Evolutionary conservation across 2,113 vertebrate species (phyloP).

Genomic region (Orientallactaga bullata): DNA sequence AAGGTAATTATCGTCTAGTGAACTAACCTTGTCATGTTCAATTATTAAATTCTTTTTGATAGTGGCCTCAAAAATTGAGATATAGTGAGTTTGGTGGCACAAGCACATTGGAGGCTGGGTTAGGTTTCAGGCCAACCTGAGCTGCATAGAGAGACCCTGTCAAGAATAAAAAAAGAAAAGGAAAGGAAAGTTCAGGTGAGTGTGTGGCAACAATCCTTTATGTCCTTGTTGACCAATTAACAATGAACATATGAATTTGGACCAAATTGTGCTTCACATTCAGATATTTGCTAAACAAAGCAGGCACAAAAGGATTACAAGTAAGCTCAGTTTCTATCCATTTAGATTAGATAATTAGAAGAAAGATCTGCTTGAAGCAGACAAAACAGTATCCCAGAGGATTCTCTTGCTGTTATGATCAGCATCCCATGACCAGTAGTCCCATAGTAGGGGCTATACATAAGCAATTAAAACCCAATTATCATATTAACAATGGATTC

Average conservation of each 20-base stretch:
- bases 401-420: not conserved
- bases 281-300: constrained; percentile 32
- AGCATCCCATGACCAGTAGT: not conserved
- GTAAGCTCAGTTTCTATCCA: not conserved
- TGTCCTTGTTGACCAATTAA: not conserved
- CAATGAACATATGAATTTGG: not conserved
- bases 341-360: constrained; percentile 4
- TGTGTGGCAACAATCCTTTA: not conserved
- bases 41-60: not conserved
- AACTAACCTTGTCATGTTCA: not conserved
- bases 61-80: not conserved
- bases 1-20: not conserved
- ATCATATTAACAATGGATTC: not conserved
- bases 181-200: not conserved
- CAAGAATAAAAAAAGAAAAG: too few relatives aligned
- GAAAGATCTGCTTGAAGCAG: not conserved
- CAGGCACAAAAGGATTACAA: not conserved
- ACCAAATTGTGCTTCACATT: not conserved
- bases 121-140: not conserved
- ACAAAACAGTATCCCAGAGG: not conserved
- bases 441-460: not conserved
- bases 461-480: not conserved
- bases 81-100: not conserved
- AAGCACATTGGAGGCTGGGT: not conserved
- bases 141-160: not conserved